These are phyloP conservation scores for Deroptyus accipitrinus DNA, from an alignment of 2,113 vertebrate genomes.

Conservation along the genomic window DNA sequence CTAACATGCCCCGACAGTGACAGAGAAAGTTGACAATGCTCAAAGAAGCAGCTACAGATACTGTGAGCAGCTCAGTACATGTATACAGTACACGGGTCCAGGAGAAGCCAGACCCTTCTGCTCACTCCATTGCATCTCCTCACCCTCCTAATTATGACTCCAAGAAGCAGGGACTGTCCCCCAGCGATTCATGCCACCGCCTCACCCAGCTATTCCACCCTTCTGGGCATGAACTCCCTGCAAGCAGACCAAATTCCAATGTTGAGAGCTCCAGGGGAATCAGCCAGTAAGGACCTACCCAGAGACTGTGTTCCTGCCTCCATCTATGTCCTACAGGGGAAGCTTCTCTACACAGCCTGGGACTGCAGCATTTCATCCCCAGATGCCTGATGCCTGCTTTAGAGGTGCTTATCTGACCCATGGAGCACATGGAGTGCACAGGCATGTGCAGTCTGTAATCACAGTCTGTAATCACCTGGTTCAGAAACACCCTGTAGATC, in stretches of 20 bases:
- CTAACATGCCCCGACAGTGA: background rate
- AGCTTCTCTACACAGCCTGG: background rate
- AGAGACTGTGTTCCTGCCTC: background rate
- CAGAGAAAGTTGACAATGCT: background rate
- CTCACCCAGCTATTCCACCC: background rate
- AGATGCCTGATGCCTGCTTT: background rate
- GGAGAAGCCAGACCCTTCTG: background rate
- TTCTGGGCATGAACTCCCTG: background rate
- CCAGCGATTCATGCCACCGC: too few relatives aligned
- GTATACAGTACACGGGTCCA: background rate
- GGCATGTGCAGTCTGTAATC: background rate
- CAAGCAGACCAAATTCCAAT: background rate
- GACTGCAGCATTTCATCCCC: background rate
- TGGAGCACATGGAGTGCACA: rapidly evolving
- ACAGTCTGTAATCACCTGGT: background rate
- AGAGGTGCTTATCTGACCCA: background rate
- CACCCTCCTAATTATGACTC: background rate
- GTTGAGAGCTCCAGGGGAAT: background rate
- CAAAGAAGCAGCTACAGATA: background rate
- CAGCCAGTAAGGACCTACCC: background rate
- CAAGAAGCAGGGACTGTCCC: background rate
- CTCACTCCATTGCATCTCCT: background rate
- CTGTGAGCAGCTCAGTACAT: background rate
- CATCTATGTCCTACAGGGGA: background rate
- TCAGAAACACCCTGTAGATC: background rate